These are phyloP conservation scores for Clangula hyemalis DNA, from an alignment of 2,797 vertebrate genomes.

Conservation along the genomic window DNA sequence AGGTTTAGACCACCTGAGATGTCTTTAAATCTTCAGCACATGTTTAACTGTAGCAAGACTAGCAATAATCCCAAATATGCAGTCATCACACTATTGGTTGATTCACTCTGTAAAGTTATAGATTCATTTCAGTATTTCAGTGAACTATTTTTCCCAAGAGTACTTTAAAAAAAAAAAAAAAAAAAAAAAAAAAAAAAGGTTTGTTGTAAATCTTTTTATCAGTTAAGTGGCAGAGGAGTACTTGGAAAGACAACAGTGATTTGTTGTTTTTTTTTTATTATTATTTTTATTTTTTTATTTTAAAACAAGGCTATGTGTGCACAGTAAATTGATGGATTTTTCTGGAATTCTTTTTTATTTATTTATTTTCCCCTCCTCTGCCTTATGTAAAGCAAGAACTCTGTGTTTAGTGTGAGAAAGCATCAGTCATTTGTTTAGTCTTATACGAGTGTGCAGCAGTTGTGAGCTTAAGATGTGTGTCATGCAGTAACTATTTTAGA, in stretches of 20 bases:
- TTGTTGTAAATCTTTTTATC: background rate
- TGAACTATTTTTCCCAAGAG: background rate
- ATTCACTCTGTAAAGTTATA: background rate
- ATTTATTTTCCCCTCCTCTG: background rate
- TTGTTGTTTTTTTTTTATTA: background rate
- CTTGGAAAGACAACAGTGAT: background rate
- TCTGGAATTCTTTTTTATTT: background rate
- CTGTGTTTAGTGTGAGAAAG: accelerated
- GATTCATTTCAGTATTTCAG: background rate
- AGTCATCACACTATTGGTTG: constrained; percentile 13
- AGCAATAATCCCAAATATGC: constrained; percentile 22
- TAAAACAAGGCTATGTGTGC: background rate
- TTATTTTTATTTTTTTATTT: background rate
- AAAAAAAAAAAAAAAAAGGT: background rate
- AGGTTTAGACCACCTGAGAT: constrained; percentile 52
- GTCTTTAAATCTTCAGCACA: constrained; percentile 51
- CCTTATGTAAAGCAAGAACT: background rate
- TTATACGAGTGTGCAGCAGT: background rate
- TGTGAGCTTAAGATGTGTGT: background rate
- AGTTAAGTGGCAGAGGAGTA: background rate
- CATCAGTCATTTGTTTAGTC: background rate
- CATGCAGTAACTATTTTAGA: background rate
- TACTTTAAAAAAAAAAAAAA: background rate
- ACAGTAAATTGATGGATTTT: background rate
- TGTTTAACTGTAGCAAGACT: constrained; percentile 19